Base-by-base conservation (phyloP, 2,113 vertebrate species). In the Sapajus apella region DNA sequence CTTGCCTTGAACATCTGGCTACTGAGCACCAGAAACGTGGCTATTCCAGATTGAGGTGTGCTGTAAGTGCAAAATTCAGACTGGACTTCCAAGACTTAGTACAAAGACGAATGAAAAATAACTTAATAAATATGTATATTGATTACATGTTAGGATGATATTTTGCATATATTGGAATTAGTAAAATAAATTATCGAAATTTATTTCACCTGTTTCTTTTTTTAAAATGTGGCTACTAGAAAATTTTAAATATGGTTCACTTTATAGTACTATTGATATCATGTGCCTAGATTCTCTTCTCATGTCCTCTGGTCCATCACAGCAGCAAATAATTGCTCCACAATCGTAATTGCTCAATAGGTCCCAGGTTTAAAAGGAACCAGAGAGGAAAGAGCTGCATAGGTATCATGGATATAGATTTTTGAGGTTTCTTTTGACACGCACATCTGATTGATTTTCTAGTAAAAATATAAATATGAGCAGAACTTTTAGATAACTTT, bases 381-480 rank as follows among this genome's bases (percentile, higher is more conserved):
- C 25, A 56, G n/a, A 79, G 20, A 66, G 83, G 25, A 50, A 79
- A 92, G 13, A 90, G 14, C 25, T 84, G 32, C 20, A 8, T 23
- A 43, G 14, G 37, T 40, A 45, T 72, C 40, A 86, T 23, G 0
- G 30, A 70, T 66, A 85, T 18, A 70, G n/a, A 80, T 45, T 87
- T 86, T 30, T 17, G 16, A 75, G 21, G 37, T 25, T 92, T 87
- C 56, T 93, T 80, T 95, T 68, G 72, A 21, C 40, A 14, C 66
- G 40, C 12, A 66, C 17, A 68, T 20, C 8, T 87, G 16, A 96
- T n/a, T 37, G 55, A 85, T 80, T 84, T 94, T 81, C 61, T 84
- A 81, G 23, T n/a, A 87, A 18, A 96, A 93, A 90, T 58, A 58
- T 8, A 86, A 96, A 73, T 90, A 56, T 16, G 27, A 79, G 20